These are phyloP conservation scores for Metacarcinus magister DNA, from an alignment of 2,888 invertebrate genomes.

Conservation along the genomic window DNA sequence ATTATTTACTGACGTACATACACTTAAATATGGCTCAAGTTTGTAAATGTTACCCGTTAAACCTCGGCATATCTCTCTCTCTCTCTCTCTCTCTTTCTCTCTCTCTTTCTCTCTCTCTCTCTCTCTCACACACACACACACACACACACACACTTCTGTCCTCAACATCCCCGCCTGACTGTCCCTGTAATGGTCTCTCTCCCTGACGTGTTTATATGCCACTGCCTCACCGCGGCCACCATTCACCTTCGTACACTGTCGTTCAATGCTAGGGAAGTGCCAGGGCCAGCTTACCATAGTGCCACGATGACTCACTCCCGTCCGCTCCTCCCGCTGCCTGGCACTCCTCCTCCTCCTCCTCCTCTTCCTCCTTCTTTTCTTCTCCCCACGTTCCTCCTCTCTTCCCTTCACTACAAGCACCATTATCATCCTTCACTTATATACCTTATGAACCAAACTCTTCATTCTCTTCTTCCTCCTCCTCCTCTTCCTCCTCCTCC, in stretches of 20 bases:
- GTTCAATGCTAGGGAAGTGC: neutral
- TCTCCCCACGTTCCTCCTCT: neutral
- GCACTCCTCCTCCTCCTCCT: neutral
- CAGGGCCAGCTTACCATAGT: neutral
- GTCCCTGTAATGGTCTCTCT: neutral
- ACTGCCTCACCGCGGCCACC: no score
- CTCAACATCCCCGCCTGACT: neutral
- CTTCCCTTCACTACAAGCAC: neutral
- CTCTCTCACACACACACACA: neutral
- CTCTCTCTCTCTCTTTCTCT: neutral
- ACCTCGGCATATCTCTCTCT: neutral
- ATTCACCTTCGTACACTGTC: no score
- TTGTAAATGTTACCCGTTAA: neutral
- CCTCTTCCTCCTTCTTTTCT: neutral
- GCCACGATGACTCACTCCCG: neutral
- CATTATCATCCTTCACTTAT: no score
- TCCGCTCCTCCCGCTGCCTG: neutral
- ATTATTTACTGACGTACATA: neutral
- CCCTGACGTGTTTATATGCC: neutral
- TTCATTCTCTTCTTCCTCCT: neutral
- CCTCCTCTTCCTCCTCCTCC: neutral
- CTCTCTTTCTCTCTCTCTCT: neutral
- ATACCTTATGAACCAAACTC: no score
- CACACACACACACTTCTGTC: no score
- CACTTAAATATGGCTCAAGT: neutral